A percentile compares a stretch with the other conserved stretches of the same genome.
Conservation (phyloP, 2,797 vertebrate genomes). For the Sandelia bainsii region DNA sequence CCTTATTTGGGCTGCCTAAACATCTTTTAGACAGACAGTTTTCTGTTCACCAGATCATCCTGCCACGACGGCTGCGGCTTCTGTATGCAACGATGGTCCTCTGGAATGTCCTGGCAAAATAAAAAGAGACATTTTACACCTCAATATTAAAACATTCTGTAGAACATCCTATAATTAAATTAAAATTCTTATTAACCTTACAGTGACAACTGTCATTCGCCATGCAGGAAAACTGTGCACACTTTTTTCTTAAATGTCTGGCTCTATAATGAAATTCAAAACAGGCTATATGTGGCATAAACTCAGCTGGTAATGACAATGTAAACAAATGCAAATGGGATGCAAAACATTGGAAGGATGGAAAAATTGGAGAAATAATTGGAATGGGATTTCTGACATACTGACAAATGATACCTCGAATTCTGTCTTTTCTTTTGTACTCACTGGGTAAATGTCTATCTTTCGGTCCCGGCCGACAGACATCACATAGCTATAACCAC, state of each 20-base stretch:
- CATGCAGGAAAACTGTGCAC: neutral
- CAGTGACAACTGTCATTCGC: neutral
- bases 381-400: conserved; percentile 61
- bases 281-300: conserved; percentile 4
- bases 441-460: conserved; percentile 86
- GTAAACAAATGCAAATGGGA: conserved; percentile 58
- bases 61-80: conserved; percentile 80
- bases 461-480: conserved; percentile 85
- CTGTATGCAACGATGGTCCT: conserved; percentile 75
- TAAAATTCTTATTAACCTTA: conserved; percentile 20
- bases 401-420: conserved; percentile 43
- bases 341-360: conserved; percentile 37
- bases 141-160: neutral
- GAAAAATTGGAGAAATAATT: conserved; percentile 49
- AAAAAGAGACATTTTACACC: conserved; percentile 17
- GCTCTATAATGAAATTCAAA: conserved; percentile 40
- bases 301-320: conserved; percentile 60
- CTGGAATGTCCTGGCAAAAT: conserved; percentile 73
- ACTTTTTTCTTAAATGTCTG: conserved; percentile 1
- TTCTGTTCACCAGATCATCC: conserved; percentile 81
- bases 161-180: neutral
- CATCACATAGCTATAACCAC: conserved; percentile 79
- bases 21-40: conserved; percentile 27
- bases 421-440: conserved; percentile 67
- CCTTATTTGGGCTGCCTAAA: conserved; percentile 12